A percentile compares a stretch with the other conserved stretches of the same genome.
Conservation (phyloP, 2,888 invertebrate species). For the Holacanthella duospinosa region DNA sequence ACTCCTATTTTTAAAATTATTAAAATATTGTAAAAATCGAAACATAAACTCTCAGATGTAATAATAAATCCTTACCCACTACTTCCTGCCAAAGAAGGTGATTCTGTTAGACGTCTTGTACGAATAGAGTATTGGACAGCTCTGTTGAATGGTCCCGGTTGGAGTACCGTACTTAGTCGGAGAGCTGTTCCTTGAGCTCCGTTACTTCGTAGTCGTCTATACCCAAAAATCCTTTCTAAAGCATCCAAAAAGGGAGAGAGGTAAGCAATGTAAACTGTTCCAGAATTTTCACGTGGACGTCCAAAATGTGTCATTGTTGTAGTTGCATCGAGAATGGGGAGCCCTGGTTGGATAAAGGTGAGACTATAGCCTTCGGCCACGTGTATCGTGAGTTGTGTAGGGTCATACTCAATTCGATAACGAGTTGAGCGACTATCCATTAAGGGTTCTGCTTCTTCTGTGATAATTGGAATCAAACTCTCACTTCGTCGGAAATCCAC, state of each 20-base stretch:
- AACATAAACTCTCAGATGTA: too few species aligned
- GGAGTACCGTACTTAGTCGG: neutral
- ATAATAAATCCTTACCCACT: too few species aligned
- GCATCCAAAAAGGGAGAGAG: conserved; percentile 29
- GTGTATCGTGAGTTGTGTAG: conserved; percentile 11
- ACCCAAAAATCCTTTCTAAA: conserved; percentile 30
- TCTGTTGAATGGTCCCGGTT: neutral
- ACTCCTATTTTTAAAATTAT: too few species aligned
- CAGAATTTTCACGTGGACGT: conserved; percentile 26
- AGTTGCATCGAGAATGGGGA: conserved; percentile 28
- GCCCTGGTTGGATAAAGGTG: conserved; percentile 30
- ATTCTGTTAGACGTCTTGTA: neutral
- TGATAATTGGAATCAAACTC: conserved; percentile 13
- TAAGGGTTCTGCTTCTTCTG: neutral
- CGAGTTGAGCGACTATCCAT: conserved; percentile 10
- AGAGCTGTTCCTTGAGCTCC: neutral
- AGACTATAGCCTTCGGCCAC: conserved; percentile 6
- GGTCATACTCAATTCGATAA: conserved; percentile 14
- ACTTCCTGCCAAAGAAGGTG: neutral
- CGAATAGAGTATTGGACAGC: neutral
- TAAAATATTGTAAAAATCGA: too few species aligned
- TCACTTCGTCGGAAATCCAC: conserved; percentile 21
- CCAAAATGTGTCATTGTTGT: conserved; percentile 21
- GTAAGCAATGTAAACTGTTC: conserved; percentile 28
- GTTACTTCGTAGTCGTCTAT: conserved; percentile 10